Evolutionary conservation across 37 sponge, comb jelly and placozoan species (phyloP).

Genomic region (Cliona cf. orientalis): DNA sequence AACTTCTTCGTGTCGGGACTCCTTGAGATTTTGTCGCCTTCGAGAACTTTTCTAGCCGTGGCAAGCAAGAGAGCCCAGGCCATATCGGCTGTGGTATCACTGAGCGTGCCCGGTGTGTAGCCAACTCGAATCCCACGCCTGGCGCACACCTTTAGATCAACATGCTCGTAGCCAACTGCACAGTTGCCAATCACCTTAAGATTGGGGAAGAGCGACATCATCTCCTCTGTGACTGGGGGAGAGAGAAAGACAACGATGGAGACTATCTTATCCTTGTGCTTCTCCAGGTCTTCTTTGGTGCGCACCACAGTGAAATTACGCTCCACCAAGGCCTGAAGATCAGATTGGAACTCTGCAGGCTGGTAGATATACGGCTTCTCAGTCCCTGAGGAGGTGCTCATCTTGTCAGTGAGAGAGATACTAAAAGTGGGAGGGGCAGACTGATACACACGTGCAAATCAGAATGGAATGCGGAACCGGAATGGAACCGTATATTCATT

Average conservation of each 20-base stretch:
- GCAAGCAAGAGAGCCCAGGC: constrained; percentile 79
- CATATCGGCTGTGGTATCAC: constrained; percentile 78
- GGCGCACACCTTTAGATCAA: constrained; percentile 68
- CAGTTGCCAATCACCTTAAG: constrained; percentile 70
- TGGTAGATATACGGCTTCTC: constrained; percentile 67
- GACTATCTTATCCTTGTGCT: constrained; percentile 44
- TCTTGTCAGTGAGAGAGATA: neutral
- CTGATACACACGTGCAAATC: too few relatives aligned
- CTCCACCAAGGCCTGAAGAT: constrained; percentile 48
- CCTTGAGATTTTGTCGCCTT: constrained; percentile 65
- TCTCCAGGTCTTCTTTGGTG: constrained; percentile 16
- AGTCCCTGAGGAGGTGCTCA: neutral
- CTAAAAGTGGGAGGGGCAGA: too few relatives aligned
- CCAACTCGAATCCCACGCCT: constrained; percentile 74
- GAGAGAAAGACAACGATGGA: constrained; percentile 37
- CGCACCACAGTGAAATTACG: constrained; percentile 56
- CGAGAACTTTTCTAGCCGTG: constrained; percentile 72
- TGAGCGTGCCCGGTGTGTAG: constrained; percentile 75
- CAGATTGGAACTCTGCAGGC: constrained; percentile 4
- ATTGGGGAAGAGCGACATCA: constrained; percentile 75
- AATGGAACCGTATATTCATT: too few relatives aligned
- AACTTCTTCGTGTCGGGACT: constrained; percentile 14
- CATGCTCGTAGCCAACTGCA: constrained; percentile 83
- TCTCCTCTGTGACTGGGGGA: constrained; percentile 32
- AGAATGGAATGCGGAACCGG: too few relatives aligned